Base-by-base conservation (phyloP, 2,113 vertebrate genomes). In the Suncus etruscus region DNA sequence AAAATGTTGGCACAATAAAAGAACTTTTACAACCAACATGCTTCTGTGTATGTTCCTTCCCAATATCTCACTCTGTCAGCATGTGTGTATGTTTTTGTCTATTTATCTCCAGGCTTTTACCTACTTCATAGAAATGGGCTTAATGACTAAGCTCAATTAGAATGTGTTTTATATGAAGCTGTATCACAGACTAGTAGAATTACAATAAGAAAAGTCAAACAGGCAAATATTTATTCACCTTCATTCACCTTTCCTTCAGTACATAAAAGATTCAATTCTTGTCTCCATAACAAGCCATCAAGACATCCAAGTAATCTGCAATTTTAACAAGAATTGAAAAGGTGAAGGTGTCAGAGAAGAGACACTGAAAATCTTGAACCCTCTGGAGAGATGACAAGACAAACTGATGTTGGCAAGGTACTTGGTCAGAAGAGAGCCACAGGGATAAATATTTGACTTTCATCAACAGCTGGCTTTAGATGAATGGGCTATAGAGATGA, bases 301-400 rank as follows among this genome's bases (percentile, higher is more conserved):
- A 92, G 31, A 90, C 10, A 92, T 15, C 20, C 29, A 81, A 78
- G n/a, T 29, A 63, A 91, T 79, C 20, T 73, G 25, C 12, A 87
- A 63, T 80, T 94, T 88, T 79, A 91, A 89, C 92, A 27, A 88
- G 51, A 75, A 88, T 18, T 78, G 78, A 50, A 79, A 86, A 82
- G 5, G 7, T 39, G 22, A 3, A 54, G 11, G 39, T 75, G 10
- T 74, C 48, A 79, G 32, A 89, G 74, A 93, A 54, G 9, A 39
- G 39, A 39, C 39, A 39, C 16, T 95, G n/a, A 81, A 94, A 93
- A 54, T 74, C 89, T 9, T 4, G 6, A 78, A 27, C 16, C 1
- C 20, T 75, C 69, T 86, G 61, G 10, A 89, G 82, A 84, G 58
- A 75, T 75, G 29, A 54, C 18, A 94, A 73, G 51, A 84, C 3